phyloP scores from a whole-genome alignment of 2,113 vertebrate genomes.

The Polypterus senegalus region DNA sequence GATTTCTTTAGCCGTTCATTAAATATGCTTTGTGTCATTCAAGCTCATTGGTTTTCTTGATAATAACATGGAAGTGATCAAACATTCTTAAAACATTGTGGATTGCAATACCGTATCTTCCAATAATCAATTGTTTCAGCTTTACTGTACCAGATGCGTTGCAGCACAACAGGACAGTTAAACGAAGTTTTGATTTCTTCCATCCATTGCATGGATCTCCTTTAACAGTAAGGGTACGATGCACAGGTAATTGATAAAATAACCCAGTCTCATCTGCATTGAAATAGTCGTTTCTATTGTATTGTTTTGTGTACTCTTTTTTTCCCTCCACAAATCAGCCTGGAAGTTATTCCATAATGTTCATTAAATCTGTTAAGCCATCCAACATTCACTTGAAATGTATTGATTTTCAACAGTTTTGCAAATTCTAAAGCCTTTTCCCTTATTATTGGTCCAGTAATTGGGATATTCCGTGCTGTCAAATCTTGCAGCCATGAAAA shows the following conservation, averaged over 20 bases:
- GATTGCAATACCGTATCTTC: constrained; percentile 15
- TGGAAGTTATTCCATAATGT: constrained; percentile 12
- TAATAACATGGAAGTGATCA: constrained; percentile 17
- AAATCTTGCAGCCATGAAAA: too few relatives aligned
- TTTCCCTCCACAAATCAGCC: constrained; percentile 18
- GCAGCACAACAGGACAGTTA: constrained; percentile 22
- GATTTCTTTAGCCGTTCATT: constrained; percentile 13
- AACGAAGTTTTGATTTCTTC: constrained; percentile 14
- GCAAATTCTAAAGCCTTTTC: constrained; percentile 22
- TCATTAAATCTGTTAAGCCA: not conserved
- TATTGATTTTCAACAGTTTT: constrained; percentile 18
- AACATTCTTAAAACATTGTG: constrained; percentile 16
- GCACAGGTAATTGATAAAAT: constrained; percentile 19
- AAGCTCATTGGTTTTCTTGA: constrained; percentile 10
- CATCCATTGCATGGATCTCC: constrained; percentile 14
- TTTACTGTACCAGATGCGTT: constrained; percentile 18
- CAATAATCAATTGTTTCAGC: constrained; percentile 22
- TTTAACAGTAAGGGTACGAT: constrained; percentile 18
- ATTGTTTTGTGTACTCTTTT: constrained; percentile 17
- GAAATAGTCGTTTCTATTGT: constrained; percentile 19
- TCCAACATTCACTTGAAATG: constrained; percentile 21
- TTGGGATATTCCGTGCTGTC: too few relatives aligned
- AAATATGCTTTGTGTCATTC: constrained; percentile 15
- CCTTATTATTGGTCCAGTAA: too few relatives aligned
- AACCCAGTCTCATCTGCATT: constrained; percentile 17